Evolutionary conservation across 1,140 invertebrate genomes (phyloP), one percentile per base, ranked within the genome.

Genomic region (Sycobia sp.): DNA sequence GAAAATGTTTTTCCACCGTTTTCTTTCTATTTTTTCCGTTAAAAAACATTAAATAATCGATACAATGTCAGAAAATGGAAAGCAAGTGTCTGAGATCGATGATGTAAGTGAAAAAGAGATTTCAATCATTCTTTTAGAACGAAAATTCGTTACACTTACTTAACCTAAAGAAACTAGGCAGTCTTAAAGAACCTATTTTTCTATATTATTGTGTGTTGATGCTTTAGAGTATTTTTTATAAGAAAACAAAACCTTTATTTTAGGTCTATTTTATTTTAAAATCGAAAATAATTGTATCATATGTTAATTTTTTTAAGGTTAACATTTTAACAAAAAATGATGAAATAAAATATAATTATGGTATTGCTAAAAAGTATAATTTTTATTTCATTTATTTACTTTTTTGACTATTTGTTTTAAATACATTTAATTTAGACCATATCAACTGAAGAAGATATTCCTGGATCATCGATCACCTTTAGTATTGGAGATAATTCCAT

Each of bases 401-500:
- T n/a, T n/a, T n/a, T n/a, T n/a, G 13, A 11, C 0, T n/a, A n/a
- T n/a, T n/a, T n/a, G n/a, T n/a, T n/a, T n/a, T n/a, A n/a, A n/a
- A n/a, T n/a, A n/a, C n/a, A n/a, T n/a, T n/a, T n/a, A 13, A 18
- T 20, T 1, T 32, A 73, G 75, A 65, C 68, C n/a, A 71, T 71
- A 34, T 70, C 75, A 7, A 69, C 68, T 0, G 69, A 70, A 43
- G 75, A 74, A 54, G 73, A 77, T 22, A 71, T 71, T 20, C 55
- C 72, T 57, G 72, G 69, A 50, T 73, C 73, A 8, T 78, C 75
- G 0, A 67, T 76, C 61, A 78, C 74, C 47, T 60, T 75, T 20
- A 77, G 72, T 29, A 47, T 76, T n/a, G 68, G 69, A 8, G 74
- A 76, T 8, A 76, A 73, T 65, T 76, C 74, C 0, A 66, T 77